Percentiles rank a stretch among this genome's conserved stretches.
Evolutionary conservation across 2,113 vertebrate genomes (phyloP).

Genomic region (Dipodomys stephensi): DNA sequence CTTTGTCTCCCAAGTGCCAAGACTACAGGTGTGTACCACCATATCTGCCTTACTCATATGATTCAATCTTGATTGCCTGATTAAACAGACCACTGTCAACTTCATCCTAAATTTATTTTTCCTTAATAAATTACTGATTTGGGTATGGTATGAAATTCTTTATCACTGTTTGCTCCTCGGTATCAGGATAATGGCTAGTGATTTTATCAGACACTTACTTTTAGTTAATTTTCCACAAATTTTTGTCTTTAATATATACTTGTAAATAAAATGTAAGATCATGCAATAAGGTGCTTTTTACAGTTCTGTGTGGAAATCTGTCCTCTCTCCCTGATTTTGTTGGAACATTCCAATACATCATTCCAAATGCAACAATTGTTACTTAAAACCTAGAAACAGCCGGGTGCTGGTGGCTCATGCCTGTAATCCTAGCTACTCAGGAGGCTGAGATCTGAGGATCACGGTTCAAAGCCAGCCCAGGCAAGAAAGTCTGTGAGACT

Average conservation of each 20-base stretch:
- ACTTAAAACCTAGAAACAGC: not conserved
- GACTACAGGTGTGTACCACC: no score
- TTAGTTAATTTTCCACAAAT: not conserved
- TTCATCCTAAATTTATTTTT: not conserved
- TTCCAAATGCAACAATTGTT: not conserved
- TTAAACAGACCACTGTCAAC: not conserved
- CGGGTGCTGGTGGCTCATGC: no score
- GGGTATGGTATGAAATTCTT: not conserved
- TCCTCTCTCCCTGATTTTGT: conserved; percentile 7
- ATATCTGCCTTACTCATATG: not conserved
- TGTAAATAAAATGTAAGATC: not conserved
- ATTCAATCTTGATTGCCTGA: not conserved
- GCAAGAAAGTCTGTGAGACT: no score
- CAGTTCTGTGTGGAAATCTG: not conserved
- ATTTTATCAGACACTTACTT: not conserved
- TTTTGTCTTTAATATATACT: no score
- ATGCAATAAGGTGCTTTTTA: not conserved
- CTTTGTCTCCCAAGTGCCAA: no score
- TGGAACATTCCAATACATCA: not conserved
- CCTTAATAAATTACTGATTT: conserved; percentile 14
- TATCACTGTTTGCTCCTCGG: not conserved
- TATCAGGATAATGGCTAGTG: not conserved
- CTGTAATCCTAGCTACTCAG: no score
- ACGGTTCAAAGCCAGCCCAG: no score
- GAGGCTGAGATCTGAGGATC: no score